These are phyloP conservation scores for Microcebus murinus DNA, from an alignment of 2,113 vertebrate genomes.

Conservation along the genomic window DNA sequence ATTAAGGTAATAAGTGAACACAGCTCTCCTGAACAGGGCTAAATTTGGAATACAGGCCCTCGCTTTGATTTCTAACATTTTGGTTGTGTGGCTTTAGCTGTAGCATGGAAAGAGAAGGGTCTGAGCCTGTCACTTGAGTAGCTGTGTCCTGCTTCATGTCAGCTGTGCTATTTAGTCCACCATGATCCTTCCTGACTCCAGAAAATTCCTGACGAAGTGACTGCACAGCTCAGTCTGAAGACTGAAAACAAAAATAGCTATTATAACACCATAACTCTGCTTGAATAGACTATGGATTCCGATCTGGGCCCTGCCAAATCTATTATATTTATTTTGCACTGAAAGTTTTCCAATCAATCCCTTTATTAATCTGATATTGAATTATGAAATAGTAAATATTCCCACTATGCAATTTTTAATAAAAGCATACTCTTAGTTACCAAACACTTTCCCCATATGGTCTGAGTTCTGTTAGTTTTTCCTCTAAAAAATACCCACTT, in stretches of 20 bases:
- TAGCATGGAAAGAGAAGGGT: not conserved
- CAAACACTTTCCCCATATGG: slow-evolving; percentile 8
- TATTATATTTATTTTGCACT: not conserved
- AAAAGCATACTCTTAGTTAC: not conserved
- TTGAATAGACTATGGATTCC: not conserved
- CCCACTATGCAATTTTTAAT: not conserved
- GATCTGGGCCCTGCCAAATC: not conserved
- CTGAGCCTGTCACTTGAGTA: not conserved
- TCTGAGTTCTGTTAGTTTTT: not conserved
- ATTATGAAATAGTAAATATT: slow-evolving; percentile 17
- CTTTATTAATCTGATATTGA: not conserved
- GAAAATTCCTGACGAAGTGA: not conserved
- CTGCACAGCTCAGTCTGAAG: not conserved
- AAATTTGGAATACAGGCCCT: not conserved
- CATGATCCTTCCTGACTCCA: not conserved
- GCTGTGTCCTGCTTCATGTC: not conserved
- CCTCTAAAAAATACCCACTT: not conserved
- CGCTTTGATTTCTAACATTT: not conserved
- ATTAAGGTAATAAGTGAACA: not conserved
- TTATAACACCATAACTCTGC: not conserved
- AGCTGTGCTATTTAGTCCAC: not conserved
- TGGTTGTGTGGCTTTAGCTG: not conserved
- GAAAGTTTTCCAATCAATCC: not conserved
- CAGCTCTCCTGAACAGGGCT: not conserved
- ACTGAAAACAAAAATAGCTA: not conserved